Conservation (phyloP, 2,888 invertebrate genomes). For the Dicranocentrus wangi region DNA sequence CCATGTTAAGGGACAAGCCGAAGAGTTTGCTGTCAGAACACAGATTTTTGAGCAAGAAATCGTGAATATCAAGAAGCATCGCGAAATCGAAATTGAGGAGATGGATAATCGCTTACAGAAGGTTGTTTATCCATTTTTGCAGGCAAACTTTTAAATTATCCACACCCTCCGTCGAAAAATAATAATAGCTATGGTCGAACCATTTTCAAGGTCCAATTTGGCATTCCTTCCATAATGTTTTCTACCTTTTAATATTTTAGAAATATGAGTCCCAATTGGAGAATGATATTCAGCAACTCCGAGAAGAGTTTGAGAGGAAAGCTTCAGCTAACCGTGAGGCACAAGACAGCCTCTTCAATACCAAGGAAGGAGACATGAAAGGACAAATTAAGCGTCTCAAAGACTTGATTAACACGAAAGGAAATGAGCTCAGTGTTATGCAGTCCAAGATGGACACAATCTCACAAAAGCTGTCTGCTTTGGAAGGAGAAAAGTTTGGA, state of each 20-base stretch:
- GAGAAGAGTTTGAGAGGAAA: slow-evolving; percentile 68
- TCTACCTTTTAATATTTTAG: slow-evolving; percentile 28
- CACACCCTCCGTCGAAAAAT: too few species aligned
- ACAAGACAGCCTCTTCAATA: slow-evolving; percentile 63
- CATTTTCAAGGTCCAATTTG: too few species aligned
- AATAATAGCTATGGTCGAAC: too few species aligned
- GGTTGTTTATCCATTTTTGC: slow-evolving; percentile 35
- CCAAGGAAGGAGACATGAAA: slow-evolving; percentile 66
- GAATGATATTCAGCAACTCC: slow-evolving; percentile 64
- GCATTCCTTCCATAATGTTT: slow-evolving; percentile 1
- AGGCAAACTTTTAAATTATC: too few species aligned
- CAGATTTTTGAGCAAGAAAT: slow-evolving; percentile 70
- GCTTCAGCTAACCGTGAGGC: slow-evolving; percentile 66
- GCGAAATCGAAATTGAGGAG: slow-evolving; percentile 69
- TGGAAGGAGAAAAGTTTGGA: slow-evolving; percentile 68
- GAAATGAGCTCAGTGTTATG: slow-evolving; percentile 57
- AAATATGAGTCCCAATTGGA: slow-evolving; percentile 68
- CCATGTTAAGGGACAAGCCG: slow-evolving; percentile 64
- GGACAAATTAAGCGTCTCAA: slow-evolving; percentile 67
- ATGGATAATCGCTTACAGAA: slow-evolving; percentile 69
- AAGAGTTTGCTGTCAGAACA: slow-evolving; percentile 68
- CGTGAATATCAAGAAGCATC: slow-evolving; percentile 66
- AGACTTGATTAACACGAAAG: slow-evolving; percentile 59
- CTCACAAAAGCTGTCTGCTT: slow-evolving; percentile 61
- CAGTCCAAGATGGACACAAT: slow-evolving; percentile 65